Evolutionary conservation across 2,113 vertebrate species (phyloP).

Genomic region (Catharus fuscescens): DNA sequence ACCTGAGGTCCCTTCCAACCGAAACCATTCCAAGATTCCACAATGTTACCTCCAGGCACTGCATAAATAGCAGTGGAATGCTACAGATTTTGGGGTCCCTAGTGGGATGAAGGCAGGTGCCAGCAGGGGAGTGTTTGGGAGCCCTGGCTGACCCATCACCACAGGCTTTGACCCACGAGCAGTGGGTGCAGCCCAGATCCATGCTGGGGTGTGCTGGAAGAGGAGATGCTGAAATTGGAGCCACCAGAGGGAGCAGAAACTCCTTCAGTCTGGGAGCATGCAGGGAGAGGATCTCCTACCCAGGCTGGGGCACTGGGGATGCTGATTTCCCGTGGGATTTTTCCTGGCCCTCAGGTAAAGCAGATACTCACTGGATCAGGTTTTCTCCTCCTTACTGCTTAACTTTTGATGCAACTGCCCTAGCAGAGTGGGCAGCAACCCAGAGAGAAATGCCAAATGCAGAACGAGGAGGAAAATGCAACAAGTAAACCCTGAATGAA

Average conservation of each 20-base stretch:
- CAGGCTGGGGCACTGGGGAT: not conserved
- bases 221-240: conserved; percentile 1
- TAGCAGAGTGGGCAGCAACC: not conserved
- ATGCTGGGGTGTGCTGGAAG: not conserved
- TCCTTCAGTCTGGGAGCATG: not conserved
- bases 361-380: not conserved
- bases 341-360: not conserved
- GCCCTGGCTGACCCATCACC: not conserved
- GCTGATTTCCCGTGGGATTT: not conserved
- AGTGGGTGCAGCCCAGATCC: not conserved
- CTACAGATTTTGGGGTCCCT: not conserved
- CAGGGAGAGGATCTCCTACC: not conserved
- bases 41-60: not conserved
- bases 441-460: not conserved
- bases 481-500: not conserved
- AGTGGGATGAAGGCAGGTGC: not conserved
- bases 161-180: not conserved
- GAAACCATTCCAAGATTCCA: not conserved
- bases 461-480: not conserved
- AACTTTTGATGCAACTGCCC: not conserved
- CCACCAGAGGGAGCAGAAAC: conserved; percentile 66
- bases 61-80: not conserved
- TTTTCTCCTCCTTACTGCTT: not conserved
- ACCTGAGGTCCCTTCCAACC: not conserved
- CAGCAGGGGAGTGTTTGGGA: not conserved